Evolutionary conservation across 2,797 vertebrate genomes (phyloP), one percentile per base, ranked within the genome.

Genomic region (Argyrosomus regius): DNA sequence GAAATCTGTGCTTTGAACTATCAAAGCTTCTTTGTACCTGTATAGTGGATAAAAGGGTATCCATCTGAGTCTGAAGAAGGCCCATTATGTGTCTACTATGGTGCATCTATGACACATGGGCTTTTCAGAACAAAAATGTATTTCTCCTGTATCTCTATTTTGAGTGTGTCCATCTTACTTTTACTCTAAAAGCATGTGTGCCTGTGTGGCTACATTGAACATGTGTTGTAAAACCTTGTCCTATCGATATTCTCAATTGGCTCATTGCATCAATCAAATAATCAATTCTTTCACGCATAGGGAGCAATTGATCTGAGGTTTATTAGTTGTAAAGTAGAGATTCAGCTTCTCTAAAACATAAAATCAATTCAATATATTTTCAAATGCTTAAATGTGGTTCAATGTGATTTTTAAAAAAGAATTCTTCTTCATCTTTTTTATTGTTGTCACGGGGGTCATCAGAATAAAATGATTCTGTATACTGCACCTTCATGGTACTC

Each of bases 1-100:
- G 16, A 62, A 61, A 72, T 63, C 12, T 57, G 53, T 28, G 11
- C 57, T 75, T 73, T 81, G 13, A 78, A 62, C 64, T 46, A 58
- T 74, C 58, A 81, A 83, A 71, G 63, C 57, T 35, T 45, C 41
- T 82, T 67, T 78, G 66, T 75, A 70, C 59, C 63, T 82, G 24
- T 18, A 35, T 12, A 17, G 28, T 56, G 39, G 58, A 78, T 68
- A 49, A 74, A 80, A 79, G 48, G 22, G 4, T 13, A 26, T 24
- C 10, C 12, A 43, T 58, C 16, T 31, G 14, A 9, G 13, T 69
- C 49, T 64, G 49, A 72, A 66, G n/a, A 26, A n/a, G 31, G 49
- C 7, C 57, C 31, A 65, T 82, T 77, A 79, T 2, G 1, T 49
- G 57, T 26, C 43, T 80, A 43, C 52, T 46, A 60, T n/a, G 18